Evolutionary conservation across 1,140 invertebrate genomes (phyloP), one percentile per base, ranked within the genome.

Genomic region (Sinella curviseta): DNA sequence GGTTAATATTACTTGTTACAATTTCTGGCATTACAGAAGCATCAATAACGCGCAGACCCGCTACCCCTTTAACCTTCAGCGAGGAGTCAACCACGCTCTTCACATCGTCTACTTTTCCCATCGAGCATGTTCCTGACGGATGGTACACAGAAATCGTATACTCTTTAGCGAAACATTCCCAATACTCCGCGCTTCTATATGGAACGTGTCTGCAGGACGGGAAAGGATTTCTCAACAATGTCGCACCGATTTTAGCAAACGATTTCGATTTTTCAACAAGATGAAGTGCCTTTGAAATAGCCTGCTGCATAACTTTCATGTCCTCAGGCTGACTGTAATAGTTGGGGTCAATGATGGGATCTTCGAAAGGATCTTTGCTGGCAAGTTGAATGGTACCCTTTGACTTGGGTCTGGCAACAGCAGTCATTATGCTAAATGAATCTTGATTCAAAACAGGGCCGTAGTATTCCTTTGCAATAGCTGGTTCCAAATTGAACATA

Each of bases 121-220:
- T 79, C 0, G 73, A 24, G 35, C 77, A 78, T 12, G 77, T 78
- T 1, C 77, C 77, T 4, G 57, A 60, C 8, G 57, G 57, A 60
- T 60, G 57, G 24, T 17, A 60, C 3, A 60, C 57, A 1, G 84
- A 81, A 12, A 80, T 73, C 20, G 81, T 65, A 78, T 82, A 84
- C 39, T 84, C 73, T 30, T 76, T 74, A 0, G 81, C 81, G 67
- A 80, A 84, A 77, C 84, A 85, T 16, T 65, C 76, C 83, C 85
- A 83, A 54, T 87, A 87, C 0, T 67, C 65, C n/a, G 85, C 84
- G 26, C 78, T 82, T 24, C 81, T 82, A n/a, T 82, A 77, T 28
- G 20, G 55, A 36, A 80, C 78, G 4, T 82, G 12, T 60, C 84
- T 80, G 77, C 86, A 87, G 20, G 78, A 65, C 31, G 84, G 84